A percentile compares a stretch with the other conserved stretches of the same genome.
Conservation (phyloP, 2,888 invertebrate genomes). For the Temnothorax rugatulus region DNA sequence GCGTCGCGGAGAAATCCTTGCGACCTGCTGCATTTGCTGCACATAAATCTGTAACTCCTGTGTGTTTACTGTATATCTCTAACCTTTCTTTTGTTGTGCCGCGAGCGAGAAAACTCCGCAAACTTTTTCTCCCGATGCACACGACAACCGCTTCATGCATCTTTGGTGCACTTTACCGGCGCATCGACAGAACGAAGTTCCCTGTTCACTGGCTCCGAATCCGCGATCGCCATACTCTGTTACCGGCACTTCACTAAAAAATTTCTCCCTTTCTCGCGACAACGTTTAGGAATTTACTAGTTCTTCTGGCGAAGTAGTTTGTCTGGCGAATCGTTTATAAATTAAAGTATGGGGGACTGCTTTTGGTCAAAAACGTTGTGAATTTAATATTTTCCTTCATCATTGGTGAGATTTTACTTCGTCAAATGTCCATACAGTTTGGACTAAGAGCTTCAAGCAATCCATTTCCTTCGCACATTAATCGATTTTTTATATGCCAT, state of each 20-base stretch:
- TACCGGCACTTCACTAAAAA: conserved; percentile 56
- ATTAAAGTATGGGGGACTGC: conserved; percentile 41
- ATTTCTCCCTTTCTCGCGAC: conserved; percentile 42
- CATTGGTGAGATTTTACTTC: background rate
- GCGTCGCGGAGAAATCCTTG: conserved; percentile 25
- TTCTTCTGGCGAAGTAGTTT: conserved; percentile 24
- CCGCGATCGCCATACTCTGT: conserved; percentile 40
- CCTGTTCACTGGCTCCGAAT: conserved; percentile 31
- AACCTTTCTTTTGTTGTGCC: conserved; percentile 47
- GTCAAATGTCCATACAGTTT: background rate
- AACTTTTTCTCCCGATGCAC: conserved; percentile 67
- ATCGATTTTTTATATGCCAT: conserved; percentile 1
- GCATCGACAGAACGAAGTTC: conserved; percentile 55
- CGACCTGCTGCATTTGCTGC: background rate
- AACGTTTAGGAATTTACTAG: conserved; percentile 53
- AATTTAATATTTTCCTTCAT: background rate
- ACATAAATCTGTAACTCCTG: conserved; percentile 55
- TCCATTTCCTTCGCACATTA: background rate
- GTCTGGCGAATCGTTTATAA: conserved; percentile 64
- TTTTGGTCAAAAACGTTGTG: background rate
- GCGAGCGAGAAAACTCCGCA: conserved; percentile 46
- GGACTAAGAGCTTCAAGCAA: background rate
- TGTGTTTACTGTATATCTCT: conserved; percentile 50
- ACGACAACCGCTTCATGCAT: conserved; percentile 71
- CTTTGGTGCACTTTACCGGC: conserved; percentile 61